These are phyloP conservation scores for Rhopalosiphum nymphaeae DNA, from an alignment of 2,888 invertebrate species.

Conservation along the genomic window DNA sequence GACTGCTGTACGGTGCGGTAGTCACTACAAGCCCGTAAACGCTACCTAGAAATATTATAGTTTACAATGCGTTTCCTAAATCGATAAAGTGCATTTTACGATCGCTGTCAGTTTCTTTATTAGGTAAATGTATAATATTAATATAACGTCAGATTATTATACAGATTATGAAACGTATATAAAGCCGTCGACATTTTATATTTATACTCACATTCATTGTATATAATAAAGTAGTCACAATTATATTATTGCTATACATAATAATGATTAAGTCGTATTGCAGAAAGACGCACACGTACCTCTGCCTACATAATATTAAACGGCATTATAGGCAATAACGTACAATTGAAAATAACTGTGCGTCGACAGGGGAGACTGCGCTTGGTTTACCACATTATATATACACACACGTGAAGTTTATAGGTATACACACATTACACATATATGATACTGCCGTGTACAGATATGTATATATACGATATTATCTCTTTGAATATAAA, in stretches of 20 bases:
- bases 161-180: neutral
- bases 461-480: neutral
- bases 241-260: neutral
- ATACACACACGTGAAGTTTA: neutral
- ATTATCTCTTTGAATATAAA: conserved; percentile 16
- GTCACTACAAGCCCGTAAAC: neutral
- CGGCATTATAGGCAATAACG: neutral
- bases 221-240: neutral
- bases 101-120: neutral
- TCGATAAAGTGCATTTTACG: neutral
- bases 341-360: conserved; percentile 30
- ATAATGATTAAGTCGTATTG: conserved; percentile 20
- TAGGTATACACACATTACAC: neutral
- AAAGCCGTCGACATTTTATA: conserved; percentile 10
- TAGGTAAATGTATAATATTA: neutral
- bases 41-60: neutral
- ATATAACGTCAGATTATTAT: neutral
- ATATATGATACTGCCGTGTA: neutral
- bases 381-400: neutral
- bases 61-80: neutral
- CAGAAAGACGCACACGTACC: neutral
- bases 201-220: conserved; percentile 33
- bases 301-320: neutral
- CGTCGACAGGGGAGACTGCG: neutral
- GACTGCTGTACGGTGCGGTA: neutral